Conservation (phyloP, 53 echinoderm and acorn worm species). For the Apostichopus leukothele region DNA sequence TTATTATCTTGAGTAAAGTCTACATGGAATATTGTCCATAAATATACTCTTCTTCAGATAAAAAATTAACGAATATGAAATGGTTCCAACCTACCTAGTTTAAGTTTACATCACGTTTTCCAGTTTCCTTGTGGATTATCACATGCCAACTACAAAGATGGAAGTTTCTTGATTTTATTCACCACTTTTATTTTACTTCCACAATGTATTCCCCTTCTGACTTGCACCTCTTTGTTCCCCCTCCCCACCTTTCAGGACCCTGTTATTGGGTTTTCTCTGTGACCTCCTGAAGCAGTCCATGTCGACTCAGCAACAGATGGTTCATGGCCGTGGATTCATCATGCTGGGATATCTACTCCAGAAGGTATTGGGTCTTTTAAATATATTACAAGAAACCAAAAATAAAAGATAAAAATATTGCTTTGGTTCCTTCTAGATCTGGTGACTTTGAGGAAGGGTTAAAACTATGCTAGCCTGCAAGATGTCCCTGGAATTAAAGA, state of each 20-base stretch:
- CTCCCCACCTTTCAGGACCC: conserved; percentile 44
- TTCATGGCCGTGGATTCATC: conserved; percentile 93
- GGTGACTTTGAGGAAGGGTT: too few species aligned
- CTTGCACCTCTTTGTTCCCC: not conserved
- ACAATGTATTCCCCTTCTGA: not conserved
- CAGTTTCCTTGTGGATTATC: too few species aligned
- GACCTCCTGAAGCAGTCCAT: conserved; percentile 92
- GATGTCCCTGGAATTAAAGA: too few species aligned
- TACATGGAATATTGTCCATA: too few species aligned
- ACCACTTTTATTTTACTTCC: not conserved
- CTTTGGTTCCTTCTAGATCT: too few species aligned
- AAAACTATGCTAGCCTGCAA: too few species aligned
- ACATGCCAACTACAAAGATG: not conserved
- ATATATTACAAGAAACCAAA: not conserved
- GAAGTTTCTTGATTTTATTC: not conserved
- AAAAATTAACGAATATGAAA: too few species aligned
- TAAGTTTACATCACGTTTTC: too few species aligned
- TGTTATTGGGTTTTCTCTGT: conserved; percentile 83
- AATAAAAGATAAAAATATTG: not conserved
- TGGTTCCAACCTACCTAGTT: too few species aligned
- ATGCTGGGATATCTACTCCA: conserved; percentile 94
- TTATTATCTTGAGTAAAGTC: too few species aligned
- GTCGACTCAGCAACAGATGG: conserved; percentile 99
- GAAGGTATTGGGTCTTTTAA: conserved; percentile 61
- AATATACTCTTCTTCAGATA: too few species aligned